Evolutionary conservation across 2,888 invertebrate species (phyloP).

Genomic region (Matsumyia berberina): DNA sequence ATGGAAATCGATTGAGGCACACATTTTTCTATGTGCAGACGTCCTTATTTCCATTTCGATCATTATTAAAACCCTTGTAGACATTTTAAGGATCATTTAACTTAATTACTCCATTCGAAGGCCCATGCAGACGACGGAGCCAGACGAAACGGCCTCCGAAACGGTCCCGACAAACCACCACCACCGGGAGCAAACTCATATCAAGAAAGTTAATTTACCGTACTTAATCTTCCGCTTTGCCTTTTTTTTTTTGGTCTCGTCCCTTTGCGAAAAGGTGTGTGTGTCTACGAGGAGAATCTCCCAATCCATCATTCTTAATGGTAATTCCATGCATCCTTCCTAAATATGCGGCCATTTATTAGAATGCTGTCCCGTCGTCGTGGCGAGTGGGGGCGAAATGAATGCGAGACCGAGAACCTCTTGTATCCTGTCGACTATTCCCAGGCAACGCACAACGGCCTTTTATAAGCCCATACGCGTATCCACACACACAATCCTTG

Average conservation of each 20-base stretch:
- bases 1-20: conserved; percentile 30
- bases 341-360: conserved; percentile 67
- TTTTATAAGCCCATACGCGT: conserved; percentile 30
- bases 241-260: not conserved
- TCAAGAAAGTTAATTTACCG: conserved; percentile 72
- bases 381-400: conserved; percentile 37
- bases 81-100: conserved; percentile 55
- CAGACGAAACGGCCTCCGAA: not conserved
- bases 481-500: conserved; percentile 57
- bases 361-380: conserved; percentile 37
- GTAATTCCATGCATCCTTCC: conserved; percentile 76
- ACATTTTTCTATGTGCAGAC: not conserved
- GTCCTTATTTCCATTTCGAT: conserved; percentile 20
- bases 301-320: conserved; percentile 72
- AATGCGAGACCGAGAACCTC: conserved; percentile 49
- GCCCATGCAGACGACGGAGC: conserved; percentile 12
- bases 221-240: conserved; percentile 65
- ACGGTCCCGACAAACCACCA: too few relatives aligned
- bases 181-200: conserved; percentile 19
- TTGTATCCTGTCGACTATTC: conserved; percentile 31
- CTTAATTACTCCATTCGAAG: conserved; percentile 48
- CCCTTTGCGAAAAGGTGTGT: conserved; percentile 43
- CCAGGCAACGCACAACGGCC: conserved; percentile 43
- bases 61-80: not conserved
- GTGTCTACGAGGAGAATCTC: conserved; percentile 53